Base-by-base conservation (phyloP, 2,113 vertebrate genomes). In the Notothenia rossii region DNA sequence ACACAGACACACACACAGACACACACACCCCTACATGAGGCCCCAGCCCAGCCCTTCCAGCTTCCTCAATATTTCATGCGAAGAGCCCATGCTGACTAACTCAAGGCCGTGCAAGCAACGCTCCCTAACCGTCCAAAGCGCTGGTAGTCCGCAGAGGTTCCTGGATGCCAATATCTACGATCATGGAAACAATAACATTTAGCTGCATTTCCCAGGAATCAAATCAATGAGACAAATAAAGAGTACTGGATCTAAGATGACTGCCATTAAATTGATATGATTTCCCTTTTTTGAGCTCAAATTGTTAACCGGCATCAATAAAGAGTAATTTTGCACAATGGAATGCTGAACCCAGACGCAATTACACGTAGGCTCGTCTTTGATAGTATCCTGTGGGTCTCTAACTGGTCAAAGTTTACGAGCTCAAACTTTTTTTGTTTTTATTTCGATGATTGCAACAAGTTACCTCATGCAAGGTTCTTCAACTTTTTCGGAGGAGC, bases 31-130 rank as follows among this genome's bases (percentile, higher is more conserved):
- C 55, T 60, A 77, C 80, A 72, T 66, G 50, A 77, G 85, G 88
- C 80, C 79, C 90, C 88, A 86, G 79, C 85, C 79, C 76, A 76
- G 81, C 86, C 82, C 87, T 91, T 82, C 81, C 83, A 86, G 84
- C 89, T 78, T 92, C 87, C 87, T 94, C 92, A 94, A 93, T 93
- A 92, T 94, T 93, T 94, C 60, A 94, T 93, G 90, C 84, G 82
- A 82, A 87, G 83, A 80, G 90, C 85, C 92, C 86, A 79, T 72
- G 89, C 89, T 85, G 92, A 89, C 90, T 88, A 90, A 89, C 89
- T 94, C 91, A 93, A 94, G 92, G 93, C 93, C 91, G 81, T 81
- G 80, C 84, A 55, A 81, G 83, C 88, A 61, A 33, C 50, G 49
- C 84, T 91, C 90, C 82, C 83, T 56, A 73, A 79, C 82, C 82